Evolutionary conservation across 1,140 invertebrate genomes (phyloP), one percentile per base, ranked within the genome.

Genomic region (Drosophila triauraria): DNA sequence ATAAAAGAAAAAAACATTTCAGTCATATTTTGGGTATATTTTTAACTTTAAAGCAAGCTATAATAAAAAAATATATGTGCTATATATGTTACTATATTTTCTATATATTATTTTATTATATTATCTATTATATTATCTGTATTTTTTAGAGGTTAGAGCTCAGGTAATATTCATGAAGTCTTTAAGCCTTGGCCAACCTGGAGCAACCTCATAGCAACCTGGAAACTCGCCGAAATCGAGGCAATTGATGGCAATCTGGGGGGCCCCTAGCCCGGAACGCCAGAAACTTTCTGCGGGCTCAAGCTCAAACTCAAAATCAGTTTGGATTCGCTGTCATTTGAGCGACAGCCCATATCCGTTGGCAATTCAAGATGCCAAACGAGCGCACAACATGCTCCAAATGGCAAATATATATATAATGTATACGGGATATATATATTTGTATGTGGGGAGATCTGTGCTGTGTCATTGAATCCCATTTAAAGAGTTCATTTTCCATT

Each of bases 401-500:
- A 54, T 57, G 54, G 54, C 38, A 46, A 64, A 38, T 38, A 43
- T 12, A n/a, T 30, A 44, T 9, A 32, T 23, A 42, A 53, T 40
- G 5, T 17, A 40, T 30, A 23, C 10, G 27, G 27, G 27, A 40
- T 12, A 38, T 47, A 32, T 35, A 43, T 63, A 30, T 23, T 12
- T 40, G 32, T 32, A 0, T 40, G 50, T 3, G 10, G 15, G 32
- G 59, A 57, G 60, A 57, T 20, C 20, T 42, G 35, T 57, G 56
- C 62, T 32, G 23, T 58, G 54, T 44, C 68, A 60, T 71, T 79
- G 63, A 82, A 76, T 80, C 63, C 53, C 84, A 80, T 86, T 87
- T 87, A 87, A 87, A 87, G 80, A 80, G 83, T 87, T 87, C 71
- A 79, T 87, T 87, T 87, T 70, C 75, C 71, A 87, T 87, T 86